A percentile compares a stretch with the other conserved stretches of the same genome.
These are phyloP conservation scores for Clupea harengus DNA, from an alignment of 2,113 vertebrate genomes.

Conservation along the genomic window DNA sequence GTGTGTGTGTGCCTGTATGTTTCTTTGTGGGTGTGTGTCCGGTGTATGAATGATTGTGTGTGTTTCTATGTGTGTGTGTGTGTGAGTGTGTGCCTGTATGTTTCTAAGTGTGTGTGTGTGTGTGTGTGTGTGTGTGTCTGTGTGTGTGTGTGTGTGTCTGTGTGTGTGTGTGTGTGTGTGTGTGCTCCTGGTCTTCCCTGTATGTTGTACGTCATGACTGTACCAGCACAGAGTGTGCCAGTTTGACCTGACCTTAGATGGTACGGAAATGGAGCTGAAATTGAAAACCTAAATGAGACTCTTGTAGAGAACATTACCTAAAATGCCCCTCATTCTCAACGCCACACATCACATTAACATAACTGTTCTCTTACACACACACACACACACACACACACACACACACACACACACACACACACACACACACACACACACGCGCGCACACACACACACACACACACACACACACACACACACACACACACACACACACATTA, in stretches of 20 bases:
- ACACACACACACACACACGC: no score
- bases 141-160: background rate
- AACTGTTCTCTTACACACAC: no score
- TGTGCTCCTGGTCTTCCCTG: background rate
- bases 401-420: no score
- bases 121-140: background rate
- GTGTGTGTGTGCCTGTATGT: no score
- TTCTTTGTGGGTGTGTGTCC: no score
- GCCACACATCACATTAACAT: background rate
- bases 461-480: no score
- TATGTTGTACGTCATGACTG: background rate
- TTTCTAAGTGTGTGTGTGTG: background rate
- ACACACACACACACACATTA: no score
- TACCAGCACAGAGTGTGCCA: background rate
- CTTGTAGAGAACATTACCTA: background rate
- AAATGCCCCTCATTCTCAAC: background rate
- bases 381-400: no score
- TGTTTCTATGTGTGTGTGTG: no score
- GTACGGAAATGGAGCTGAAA: slow-evolving; percentile 2
- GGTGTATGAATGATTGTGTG: no score
- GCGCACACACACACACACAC: no score
- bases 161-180: background rate
- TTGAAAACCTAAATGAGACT: slow-evolving; percentile 5
- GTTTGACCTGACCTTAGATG: background rate
- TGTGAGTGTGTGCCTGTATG: no score